Evolutionary conservation across 2,797 vertebrate species (phyloP).

Genomic region (Carduelis carduelis): DNA sequence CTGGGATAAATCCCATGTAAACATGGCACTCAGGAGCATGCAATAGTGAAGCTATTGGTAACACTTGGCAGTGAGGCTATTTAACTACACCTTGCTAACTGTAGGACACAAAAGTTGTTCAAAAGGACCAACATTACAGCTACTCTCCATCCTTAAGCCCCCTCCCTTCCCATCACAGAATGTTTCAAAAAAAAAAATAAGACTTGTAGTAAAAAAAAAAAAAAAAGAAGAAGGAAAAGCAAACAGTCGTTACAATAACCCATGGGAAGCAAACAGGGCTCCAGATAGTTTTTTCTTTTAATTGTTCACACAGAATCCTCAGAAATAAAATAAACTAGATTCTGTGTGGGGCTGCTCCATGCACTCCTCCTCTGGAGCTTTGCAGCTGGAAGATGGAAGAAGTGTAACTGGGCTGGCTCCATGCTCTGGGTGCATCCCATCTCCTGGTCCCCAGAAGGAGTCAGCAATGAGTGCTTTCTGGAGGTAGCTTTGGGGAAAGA

Average conservation of each 20-base stretch:
- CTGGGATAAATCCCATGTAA: background rate
- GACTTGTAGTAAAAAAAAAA: background rate
- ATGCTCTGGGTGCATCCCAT: background rate
- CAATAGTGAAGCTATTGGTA: background rate
- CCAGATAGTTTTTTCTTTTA: background rate
- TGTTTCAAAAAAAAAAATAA: background rate
- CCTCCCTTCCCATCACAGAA: background rate
- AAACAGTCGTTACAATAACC: background rate
- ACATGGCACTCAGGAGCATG: rapidly evolving
- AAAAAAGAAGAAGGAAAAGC: background rate
- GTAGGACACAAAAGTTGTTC: background rate
- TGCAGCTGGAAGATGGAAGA: background rate
- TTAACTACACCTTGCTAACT: background rate
- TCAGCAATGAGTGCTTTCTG: background rate
- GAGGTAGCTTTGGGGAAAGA: background rate
- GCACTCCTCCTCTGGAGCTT: background rate
- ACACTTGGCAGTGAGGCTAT: background rate
- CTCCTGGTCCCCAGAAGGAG: background rate
- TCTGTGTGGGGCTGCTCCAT: rapidly evolving
- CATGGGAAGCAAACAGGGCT: background rate
- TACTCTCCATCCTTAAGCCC: background rate
- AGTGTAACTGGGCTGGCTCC: background rate
- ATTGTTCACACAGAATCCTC: background rate
- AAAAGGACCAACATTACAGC: background rate
- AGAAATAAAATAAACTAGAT: background rate